These are phyloP conservation scores for Helogale parvula DNA, from an alignment of 2,113 vertebrate species.

Conservation along the genomic window DNA sequence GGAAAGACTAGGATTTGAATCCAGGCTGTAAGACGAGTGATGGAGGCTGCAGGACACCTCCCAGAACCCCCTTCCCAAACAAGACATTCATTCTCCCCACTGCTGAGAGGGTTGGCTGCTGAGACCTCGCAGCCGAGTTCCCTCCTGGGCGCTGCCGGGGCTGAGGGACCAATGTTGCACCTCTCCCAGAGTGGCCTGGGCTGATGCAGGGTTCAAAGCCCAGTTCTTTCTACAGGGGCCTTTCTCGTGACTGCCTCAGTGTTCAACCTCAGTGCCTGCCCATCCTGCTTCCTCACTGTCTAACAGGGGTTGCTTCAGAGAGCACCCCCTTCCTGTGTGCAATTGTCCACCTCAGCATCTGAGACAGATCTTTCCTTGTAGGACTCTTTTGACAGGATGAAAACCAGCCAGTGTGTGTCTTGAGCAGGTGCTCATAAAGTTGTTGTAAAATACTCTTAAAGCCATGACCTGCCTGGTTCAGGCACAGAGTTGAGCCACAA, in stretches of 20 bases:
- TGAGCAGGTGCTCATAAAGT: background rate
- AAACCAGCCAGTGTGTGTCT: background rate
- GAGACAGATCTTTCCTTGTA: background rate
- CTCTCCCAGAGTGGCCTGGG: background rate
- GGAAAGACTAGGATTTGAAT: background rate
- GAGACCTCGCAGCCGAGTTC: background rate
- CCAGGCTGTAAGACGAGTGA: background rate
- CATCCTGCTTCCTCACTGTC: background rate
- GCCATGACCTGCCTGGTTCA: background rate
- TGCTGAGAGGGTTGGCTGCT: background rate
- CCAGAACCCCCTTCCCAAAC: background rate
- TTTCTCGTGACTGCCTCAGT: background rate
- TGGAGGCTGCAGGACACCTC: rapidly evolving
- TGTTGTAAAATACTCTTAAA: background rate
- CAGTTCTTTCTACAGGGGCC: background rate
- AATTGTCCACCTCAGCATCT: background rate
- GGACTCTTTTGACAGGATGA: background rate
- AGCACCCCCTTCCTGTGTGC: background rate
- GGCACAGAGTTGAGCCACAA: background rate
- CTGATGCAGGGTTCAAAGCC: background rate
- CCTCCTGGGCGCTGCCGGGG: background rate
- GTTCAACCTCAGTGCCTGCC: background rate
- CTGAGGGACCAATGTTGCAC: too few relatives aligned
- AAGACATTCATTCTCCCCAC: background rate
- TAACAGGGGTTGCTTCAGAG: background rate